Percentiles rank a stretch among this genome's conserved stretches.
Conservation (phyloP, 2,888 invertebrate genomes). For the Kuschelorhynchus macadamiae region DNA sequence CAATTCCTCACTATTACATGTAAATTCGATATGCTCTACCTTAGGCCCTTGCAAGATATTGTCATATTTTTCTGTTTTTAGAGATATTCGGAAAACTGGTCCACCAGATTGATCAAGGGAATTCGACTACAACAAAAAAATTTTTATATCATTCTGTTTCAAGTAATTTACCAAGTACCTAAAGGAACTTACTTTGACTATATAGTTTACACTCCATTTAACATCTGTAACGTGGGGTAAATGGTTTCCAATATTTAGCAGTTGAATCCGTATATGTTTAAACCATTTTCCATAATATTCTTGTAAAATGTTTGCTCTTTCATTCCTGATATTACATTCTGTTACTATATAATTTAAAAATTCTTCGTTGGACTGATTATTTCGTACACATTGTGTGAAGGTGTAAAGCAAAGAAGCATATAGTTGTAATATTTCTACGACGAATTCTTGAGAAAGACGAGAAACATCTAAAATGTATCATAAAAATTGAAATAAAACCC, state of each 20-base stretch:
- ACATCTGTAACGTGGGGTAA: constrained; percentile 73
- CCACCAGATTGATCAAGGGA: constrained; percentile 62
- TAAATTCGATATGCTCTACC: constrained; percentile 72
- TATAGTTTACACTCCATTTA: constrained; percentile 75
- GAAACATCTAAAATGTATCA: constrained; percentile 17
- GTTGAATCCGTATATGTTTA: constrained; percentile 58
- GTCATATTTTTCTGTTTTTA: constrained; percentile 62
- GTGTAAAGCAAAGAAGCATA: constrained; percentile 56
- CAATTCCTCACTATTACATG: constrained; percentile 75
- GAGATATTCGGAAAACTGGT: constrained; percentile 64
- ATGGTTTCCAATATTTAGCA: constrained; percentile 64
- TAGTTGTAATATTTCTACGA: constrained; percentile 19
- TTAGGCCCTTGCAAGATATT: constrained; percentile 66
- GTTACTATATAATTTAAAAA: constrained; percentile 56
- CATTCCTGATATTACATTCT: constrained; percentile 58
- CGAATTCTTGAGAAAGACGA: not conserved
- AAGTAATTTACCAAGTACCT: too few relatives aligned
- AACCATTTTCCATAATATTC: constrained; percentile 61
- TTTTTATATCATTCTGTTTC: too few relatives aligned
- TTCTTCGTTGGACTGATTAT: constrained; percentile 57
- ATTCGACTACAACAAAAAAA: constrained; percentile 62
- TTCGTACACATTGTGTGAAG: constrained; percentile 61
- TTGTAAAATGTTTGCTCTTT: constrained; percentile 55
- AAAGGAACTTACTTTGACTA: constrained; percentile 64
- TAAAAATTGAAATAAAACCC: not conserved